These are phyloP conservation scores for Galeopterus variegatus DNA, from an alignment of 2,113 vertebrate genomes.

Conservation along the genomic window DNA sequence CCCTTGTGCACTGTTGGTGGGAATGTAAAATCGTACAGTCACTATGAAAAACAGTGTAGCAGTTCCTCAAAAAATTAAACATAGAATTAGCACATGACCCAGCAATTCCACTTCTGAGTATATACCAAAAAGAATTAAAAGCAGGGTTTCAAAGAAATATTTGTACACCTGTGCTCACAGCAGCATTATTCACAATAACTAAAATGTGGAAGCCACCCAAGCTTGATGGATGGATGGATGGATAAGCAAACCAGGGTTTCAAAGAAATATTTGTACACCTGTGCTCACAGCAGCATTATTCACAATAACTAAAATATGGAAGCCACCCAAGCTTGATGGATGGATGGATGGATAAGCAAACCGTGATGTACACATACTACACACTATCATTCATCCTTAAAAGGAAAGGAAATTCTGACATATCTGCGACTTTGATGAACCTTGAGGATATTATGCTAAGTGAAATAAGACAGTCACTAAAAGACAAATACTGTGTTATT, in stretches of 20 bases:
- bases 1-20: background rate
- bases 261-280: background rate
- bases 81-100: background rate
- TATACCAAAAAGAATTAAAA: background rate
- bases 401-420: background rate
- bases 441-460: background rate
- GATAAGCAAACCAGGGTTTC: background rate
- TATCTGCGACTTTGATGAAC: background rate
- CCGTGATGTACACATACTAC: background rate
- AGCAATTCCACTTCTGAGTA: background rate
- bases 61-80: background rate
- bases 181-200: background rate
- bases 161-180: background rate
- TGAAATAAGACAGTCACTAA: background rate
- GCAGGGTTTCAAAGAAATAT: background rate
- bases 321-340: background rate
- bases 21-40: background rate
- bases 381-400: background rate
- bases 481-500: background rate
- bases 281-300: background rate
- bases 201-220: background rate
- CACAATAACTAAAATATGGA: background rate
- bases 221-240: background rate
- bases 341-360: background rate
- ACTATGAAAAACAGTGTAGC: background rate